Conservation (phyloP, 1,140 invertebrate species). For the Trialeurodes vaporariorum region DNA sequence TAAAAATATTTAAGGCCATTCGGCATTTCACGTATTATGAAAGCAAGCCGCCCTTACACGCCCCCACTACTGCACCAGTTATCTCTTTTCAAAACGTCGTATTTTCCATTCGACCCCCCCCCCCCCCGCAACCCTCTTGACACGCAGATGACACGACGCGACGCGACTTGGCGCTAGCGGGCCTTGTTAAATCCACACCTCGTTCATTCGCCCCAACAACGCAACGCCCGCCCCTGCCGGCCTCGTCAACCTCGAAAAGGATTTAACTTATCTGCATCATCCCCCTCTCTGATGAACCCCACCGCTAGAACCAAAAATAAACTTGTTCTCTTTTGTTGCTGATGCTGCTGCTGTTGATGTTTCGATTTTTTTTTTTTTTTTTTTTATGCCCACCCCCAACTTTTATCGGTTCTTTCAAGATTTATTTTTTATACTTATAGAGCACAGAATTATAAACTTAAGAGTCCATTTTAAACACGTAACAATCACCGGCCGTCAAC, state of each 20-base stretch:
- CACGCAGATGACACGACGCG: not conserved
- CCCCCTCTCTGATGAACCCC: too few species aligned
- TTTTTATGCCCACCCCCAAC: too few species aligned
- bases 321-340: too few species aligned
- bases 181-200: not conserved
- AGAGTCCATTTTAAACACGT: too few species aligned
- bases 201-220: not conserved
- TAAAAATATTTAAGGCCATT: conserved; percentile 1
- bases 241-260: not conserved
- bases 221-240: not conserved
- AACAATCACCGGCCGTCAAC: too few species aligned
- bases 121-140: not conserved
- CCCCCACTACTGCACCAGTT: not conserved
- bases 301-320: not conserved
- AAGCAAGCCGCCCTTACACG: not conserved
- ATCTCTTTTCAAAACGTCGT: not conserved
- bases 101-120: not conserved
- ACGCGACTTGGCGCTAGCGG: not conserved
- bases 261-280: not conserved
- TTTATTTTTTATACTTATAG: too few species aligned
- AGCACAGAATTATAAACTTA: too few species aligned
- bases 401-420: too few species aligned
- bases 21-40: not conserved
- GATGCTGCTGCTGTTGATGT: too few species aligned
- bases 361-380: too few species aligned